A percentile compares a stretch with the other conserved stretches of the same genome.
These are phyloP conservation scores for Myiopsitta monachus DNA, from an alignment of 2,113 vertebrate genomes.

Conservation along the genomic window DNA sequence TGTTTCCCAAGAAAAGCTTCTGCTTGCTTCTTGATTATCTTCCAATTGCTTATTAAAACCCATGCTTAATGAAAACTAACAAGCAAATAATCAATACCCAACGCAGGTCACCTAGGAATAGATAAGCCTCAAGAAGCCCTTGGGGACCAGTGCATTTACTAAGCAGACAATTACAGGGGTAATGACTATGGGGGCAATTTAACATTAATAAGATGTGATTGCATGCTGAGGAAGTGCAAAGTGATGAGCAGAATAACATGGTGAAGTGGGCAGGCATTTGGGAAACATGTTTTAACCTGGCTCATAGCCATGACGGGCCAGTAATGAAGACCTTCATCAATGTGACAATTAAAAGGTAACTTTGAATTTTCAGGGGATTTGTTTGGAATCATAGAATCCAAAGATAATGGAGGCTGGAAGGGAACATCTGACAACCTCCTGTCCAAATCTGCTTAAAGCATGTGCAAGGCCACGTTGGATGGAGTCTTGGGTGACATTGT, in stretches of 20 bases:
- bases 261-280: not conserved
- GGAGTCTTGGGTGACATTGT: not conserved
- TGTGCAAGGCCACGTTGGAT: not conserved
- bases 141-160: conserved; percentile 50
- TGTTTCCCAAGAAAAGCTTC: not conserved
- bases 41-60: conserved; percentile 62
- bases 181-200: conserved; percentile 48
- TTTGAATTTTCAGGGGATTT: not conserved
- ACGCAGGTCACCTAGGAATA: conserved; percentile 47
- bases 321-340: not conserved
- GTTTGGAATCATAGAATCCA: not conserved
- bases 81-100: conserved; percentile 63
- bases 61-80: conserved; percentile 67
- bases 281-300: not conserved
- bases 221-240: not conserved
- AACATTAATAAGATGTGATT: conserved; percentile 37
- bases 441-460: not conserved
- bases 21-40: conserved; percentile 42
- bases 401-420: not conserved
- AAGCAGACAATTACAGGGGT: conserved; percentile 53
- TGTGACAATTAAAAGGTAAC: not conserved
- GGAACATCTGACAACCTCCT: not conserved
- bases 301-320: not conserved
- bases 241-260: not conserved
- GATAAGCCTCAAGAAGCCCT: conserved; percentile 62